Percentiles rank a stretch among this genome's conserved stretches.
phyloP scores from a whole-genome alignment of 2,797 vertebrate species.

The Buceros bicornis region DNA sequence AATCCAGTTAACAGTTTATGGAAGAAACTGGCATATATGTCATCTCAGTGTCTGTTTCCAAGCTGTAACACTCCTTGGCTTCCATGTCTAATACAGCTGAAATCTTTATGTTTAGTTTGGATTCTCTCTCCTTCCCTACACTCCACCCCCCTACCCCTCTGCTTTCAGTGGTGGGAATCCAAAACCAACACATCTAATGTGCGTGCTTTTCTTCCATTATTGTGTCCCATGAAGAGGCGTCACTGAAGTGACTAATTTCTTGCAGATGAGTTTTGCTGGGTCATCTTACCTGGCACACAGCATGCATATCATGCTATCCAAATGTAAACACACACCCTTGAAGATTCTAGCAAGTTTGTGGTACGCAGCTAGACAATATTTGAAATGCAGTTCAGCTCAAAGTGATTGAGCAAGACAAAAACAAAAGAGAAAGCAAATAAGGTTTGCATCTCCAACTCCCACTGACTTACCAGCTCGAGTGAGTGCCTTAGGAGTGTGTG shows the following conservation, averaged over 20 bases:
- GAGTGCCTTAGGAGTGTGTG: not conserved
- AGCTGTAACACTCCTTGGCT: not conserved
- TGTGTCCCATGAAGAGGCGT: not conserved
- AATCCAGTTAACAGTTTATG: not conserved
- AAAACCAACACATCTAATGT: not conserved
- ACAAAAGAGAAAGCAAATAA: not conserved
- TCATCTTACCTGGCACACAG: not conserved
- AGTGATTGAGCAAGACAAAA: not conserved
- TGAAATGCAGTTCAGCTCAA: not conserved
- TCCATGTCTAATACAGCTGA: not conserved
- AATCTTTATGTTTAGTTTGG: not conserved
- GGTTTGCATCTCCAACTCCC: not conserved
- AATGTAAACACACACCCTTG: not conserved
- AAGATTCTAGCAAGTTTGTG: not conserved
- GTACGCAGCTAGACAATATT: not conserved
- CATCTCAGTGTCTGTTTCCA: not conserved
- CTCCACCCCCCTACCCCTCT: accelerated
- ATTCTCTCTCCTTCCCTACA: not conserved
- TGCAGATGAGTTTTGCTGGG: not conserved
- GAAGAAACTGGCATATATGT: not conserved
- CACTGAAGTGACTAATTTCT: not conserved
- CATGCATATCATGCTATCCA: not conserved
- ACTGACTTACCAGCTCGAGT: not conserved
- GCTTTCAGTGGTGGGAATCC: not conserved
- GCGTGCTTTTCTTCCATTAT: not conserved